Conservation (phyloP, 2,888 invertebrate species). For the Parnassius mnemosyne region DNA sequence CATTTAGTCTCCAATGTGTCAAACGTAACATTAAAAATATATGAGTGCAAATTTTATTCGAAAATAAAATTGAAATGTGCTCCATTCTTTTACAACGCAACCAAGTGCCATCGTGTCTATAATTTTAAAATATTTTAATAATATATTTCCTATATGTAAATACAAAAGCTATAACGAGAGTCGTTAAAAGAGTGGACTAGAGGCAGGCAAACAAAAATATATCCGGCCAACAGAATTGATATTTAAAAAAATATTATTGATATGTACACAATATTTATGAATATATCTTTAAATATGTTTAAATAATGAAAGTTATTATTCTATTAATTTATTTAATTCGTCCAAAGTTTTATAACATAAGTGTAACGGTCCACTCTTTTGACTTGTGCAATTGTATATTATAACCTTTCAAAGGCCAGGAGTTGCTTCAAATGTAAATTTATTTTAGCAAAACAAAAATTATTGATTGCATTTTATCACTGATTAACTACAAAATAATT, state of each 20-base stretch:
- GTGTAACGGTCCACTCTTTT: slow-evolving; percentile 55
- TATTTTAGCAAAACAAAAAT: too few species aligned
- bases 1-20: slow-evolving; percentile 47
- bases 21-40: slow-evolving; percentile 37
- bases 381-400: slow-evolving; percentile 35
- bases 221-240: slow-evolving; percentile 62
- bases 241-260: slow-evolving; percentile 34
- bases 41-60: slow-evolving; percentile 41
- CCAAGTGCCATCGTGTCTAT: slow-evolving; percentile 77
- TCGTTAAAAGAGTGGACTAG: slow-evolving; percentile 61
- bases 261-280: slow-evolving; percentile 44
- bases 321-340: slow-evolving; percentile 52
- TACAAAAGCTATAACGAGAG: slow-evolving; percentile 47
- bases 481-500: too few species aligned
- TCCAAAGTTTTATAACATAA: slow-evolving; percentile 41
- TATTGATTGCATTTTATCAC: neutral
- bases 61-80: slow-evolving; percentile 45
- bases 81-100: slow-evolving; percentile 65
- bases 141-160: slow-evolving; percentile 64
- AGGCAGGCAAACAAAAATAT: slow-evolving; percentile 45
- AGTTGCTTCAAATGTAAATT: slow-evolving; percentile 31
- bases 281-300: slow-evolving; percentile 45
- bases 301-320: slow-evolving; percentile 32
- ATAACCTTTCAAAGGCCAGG: slow-evolving; percentile 30
- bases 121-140: slow-evolving; percentile 73